Conservation (phyloP, 2,797 vertebrate genomes). For the Megaceryle alcyon region DNA sequence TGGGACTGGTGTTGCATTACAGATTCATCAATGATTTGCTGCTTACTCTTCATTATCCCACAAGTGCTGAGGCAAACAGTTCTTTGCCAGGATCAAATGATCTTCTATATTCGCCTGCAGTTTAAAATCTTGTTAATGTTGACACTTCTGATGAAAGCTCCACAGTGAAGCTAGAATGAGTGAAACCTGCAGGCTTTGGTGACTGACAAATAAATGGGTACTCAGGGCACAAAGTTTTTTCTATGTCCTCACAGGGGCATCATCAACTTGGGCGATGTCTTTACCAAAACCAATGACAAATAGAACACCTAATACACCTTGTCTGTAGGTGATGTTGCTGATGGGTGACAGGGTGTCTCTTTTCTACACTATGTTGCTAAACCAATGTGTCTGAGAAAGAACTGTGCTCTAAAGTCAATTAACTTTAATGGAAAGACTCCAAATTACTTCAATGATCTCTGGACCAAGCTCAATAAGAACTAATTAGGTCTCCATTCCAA, state of each 20-base stretch:
- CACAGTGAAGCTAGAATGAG: constrained; percentile 38
- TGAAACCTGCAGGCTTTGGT: constrained; percentile 8
- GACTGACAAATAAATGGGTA: background rate
- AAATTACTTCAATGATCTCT: constrained; percentile 50
- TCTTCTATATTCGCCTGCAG: constrained; percentile 29
- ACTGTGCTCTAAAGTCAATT: constrained; percentile 32
- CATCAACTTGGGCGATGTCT: background rate
- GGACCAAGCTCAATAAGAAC: constrained; percentile 35
- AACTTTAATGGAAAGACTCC: constrained; percentile 26
- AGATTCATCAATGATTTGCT: constrained; percentile 67
- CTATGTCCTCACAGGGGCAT: background rate
- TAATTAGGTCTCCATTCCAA: constrained; percentile 44
- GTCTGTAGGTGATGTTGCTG: background rate
- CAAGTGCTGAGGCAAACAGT: constrained; percentile 72
- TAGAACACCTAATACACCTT: background rate
- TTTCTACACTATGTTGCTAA: background rate
- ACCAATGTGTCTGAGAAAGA: background rate
- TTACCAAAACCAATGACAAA: background rate
- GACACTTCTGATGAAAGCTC: constrained; percentile 55
- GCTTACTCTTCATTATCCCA: constrained; percentile 51
- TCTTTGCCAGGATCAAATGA: constrained; percentile 69
- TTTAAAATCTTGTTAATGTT: constrained; percentile 71
- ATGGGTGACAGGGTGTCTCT: background rate
- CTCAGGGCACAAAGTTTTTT: background rate
- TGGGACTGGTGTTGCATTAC: constrained; percentile 77